Evolutionary conservation across 2,888 invertebrate species (phyloP), one percentile per base, ranked within the genome.

Genomic region (Rhagonycha lutea): DNA sequence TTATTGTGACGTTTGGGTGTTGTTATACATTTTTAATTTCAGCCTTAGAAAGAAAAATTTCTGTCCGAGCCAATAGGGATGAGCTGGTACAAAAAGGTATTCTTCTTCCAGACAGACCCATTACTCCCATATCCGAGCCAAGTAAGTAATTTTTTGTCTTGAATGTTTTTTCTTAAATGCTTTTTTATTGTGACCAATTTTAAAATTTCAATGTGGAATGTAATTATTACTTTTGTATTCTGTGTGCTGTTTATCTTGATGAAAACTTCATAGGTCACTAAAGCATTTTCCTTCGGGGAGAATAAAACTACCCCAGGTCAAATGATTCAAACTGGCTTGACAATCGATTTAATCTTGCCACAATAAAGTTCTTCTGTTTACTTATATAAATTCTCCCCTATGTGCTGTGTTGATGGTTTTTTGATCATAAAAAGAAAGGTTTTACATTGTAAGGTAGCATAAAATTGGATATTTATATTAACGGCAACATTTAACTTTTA

Each of bases 1-100:
- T 74, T 65, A 72, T 60, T 71, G 72, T 72, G 61, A 24, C 68
- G 69, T 71, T 74, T 60, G 70, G 71, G 61, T 73, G 63, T 74
- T 73, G 74, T 61, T 73, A 74, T 63, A 75, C 61, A 74, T 70
- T 73, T 82, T 80, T 86, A 82, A 86, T 91, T 90, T 80, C 91
- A 98, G 98, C 97, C 84, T 92, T 98, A 91, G 98, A 98, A 90
- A 93, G 98, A 89, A 98, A 98, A 91, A 98, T 98, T 91, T 98
- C 98, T 89, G 96, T 98, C 91, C 95, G 98, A 91, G 96, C 97
- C 88, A 97, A 97, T 90, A 93, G 98, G 90, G 98, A 98, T 89
- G 98, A 98, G 89, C 92, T 98, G 91, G 96, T 98, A 88, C 95
- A 97, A 90, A 97, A 97, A 90, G 98, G 98, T 86, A 97, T 98